Base-by-base conservation (phyloP, 1,140 invertebrate genomes). In the Oedothorax gibbosus region DNA sequence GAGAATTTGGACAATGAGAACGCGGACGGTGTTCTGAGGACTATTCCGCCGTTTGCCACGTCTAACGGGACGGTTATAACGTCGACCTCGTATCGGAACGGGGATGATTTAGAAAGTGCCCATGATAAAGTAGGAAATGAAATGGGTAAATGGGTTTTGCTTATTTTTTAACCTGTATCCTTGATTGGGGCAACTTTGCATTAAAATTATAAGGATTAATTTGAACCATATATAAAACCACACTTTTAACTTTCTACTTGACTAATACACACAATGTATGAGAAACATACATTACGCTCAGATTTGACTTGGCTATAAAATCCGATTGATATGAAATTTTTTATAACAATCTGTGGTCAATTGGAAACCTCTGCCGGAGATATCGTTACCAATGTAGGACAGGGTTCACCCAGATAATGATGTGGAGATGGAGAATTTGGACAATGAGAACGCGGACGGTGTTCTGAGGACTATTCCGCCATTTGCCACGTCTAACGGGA, bases 31-130 rank as follows among this genome's bases (percentile, higher is more conserved):
- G 35, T 50, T 69, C 11, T 18, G 10, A 84, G 85, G 56, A 86
- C 85, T 86, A 50, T 86, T 53, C 66, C 76, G 7, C 35, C 35
- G 35, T 35, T 35, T 35, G 73, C 65, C 57, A 49, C 76, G 20
- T 50, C 85, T n/a, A 86, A 86, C 73, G 85, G 85, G 18, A 75
- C 68, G 56, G 77, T 86, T 7, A 78, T 79, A 84, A 88, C 85
- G 90, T 89, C 85, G 93, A 89, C 93, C 85, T 35, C 35, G 35
- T 93, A 92, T 89, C 93, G 93, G 88, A 95, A 95, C 90, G 94
- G 94, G 75, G 93, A 91, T 89, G 90, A 89, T 80, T 86, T 88
- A 62, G 86, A 87, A 80, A 87, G 68, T 85, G 88, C 88, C 54
- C 60, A 75, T 65, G 81, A 84, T 54, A 87, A 88, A 75, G 20